Percentiles rank a stretch among this genome's conserved stretches.
Evolutionary conservation across 2,888 invertebrate species (phyloP).

Genomic region (Euplagia quadripunctaria): DNA sequence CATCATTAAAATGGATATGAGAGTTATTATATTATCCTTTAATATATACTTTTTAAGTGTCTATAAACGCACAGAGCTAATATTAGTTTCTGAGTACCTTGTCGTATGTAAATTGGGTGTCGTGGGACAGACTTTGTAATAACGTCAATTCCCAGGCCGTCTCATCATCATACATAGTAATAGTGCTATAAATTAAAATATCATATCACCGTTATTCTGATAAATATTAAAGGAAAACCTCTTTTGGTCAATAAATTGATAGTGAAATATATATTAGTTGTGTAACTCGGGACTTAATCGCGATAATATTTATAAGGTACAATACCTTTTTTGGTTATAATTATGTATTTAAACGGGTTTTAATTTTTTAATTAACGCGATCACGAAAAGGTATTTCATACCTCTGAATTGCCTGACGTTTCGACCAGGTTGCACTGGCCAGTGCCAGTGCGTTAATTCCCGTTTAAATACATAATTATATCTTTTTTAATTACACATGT

Average conservation of each 20-base stretch:
- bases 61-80: not conserved
- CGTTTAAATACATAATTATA: too few species aligned
- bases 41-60: not conserved
- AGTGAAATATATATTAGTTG: too few species aligned
- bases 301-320: too few species aligned
- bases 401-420: too few species aligned
- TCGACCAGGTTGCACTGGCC: too few species aligned
- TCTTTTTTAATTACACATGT: too few species aligned
- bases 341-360: too few species aligned
- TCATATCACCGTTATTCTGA: not conserved
- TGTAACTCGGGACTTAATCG: too few species aligned
- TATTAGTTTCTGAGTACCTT: constrained; percentile 9
- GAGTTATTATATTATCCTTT: not conserved
- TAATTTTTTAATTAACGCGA: too few species aligned
- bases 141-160: not conserved
- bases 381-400: too few species aligned
- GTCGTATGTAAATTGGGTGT: constrained; percentile 4
- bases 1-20: not conserved
- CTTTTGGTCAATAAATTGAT: not conserved
- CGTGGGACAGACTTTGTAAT: not conserved
- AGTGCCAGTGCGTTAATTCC: too few species aligned
- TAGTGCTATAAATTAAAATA: not conserved
- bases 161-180: constrained; percentile 3
- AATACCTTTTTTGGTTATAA: too few species aligned
- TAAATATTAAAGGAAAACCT: not conserved